Conservation (phyloP, 2,797 vertebrate species). For the Cyprinella venusta region DNA sequence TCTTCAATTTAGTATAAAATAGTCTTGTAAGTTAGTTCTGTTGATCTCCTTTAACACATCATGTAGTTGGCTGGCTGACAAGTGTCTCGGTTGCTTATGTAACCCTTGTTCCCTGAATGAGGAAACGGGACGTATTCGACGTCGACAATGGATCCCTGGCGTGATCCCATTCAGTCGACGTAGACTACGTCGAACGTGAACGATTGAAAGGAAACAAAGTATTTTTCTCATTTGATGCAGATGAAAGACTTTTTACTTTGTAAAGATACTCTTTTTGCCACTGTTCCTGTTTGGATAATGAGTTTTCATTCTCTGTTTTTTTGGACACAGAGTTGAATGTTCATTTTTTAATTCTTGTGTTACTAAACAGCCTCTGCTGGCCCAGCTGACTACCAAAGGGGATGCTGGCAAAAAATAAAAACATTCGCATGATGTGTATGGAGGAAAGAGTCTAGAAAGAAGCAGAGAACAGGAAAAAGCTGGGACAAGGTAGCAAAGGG, state of each 20-base stretch:
- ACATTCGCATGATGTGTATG: background rate
- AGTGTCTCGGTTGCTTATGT: no score
- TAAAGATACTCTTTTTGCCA: background rate
- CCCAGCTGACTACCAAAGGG: background rate
- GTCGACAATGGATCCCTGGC: no score
- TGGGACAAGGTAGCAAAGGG: background rate
- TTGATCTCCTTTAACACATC: background rate
- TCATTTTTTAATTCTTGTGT: background rate
- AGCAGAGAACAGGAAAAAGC: background rate
- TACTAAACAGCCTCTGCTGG: background rate
- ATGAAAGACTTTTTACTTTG: background rate
- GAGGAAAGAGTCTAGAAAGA: constrained; percentile 7
- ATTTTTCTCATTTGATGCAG: background rate
- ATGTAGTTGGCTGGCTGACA: background rate
- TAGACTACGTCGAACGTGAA: no score
- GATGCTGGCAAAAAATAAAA: background rate
- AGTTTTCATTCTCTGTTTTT: background rate
- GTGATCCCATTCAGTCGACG: no score
- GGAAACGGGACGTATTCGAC: no score
- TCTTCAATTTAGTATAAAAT: background rate
- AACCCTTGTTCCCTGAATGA: no score
- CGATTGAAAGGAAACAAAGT: background rate
- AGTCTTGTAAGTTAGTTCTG: background rate
- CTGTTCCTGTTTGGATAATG: background rate
- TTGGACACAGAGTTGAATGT: background rate